Evolutionary conservation across 2,113 vertebrate species (phyloP), one percentile per base, ranked within the genome.

Genomic region (Malaclemys terrapin): DNA sequence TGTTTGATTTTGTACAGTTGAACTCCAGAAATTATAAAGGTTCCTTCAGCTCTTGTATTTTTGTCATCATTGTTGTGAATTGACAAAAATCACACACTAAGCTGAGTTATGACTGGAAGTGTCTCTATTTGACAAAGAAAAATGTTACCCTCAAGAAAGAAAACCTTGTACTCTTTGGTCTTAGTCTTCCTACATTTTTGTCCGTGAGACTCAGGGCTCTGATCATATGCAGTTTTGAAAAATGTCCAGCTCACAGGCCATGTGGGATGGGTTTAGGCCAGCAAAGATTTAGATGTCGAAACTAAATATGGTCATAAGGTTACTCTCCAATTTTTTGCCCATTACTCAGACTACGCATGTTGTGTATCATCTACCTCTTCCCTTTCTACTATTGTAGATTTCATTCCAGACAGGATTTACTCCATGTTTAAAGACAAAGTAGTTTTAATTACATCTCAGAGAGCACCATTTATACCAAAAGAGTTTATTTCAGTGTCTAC

Each of bases 201-300:
- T 96, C 96, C 97, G 91, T 25, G 35, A 98, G 98, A 98, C 96
- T 98, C 98, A 98, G 88, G 96, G 90, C 82, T 85, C 88, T 93
- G 92, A 94, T 96, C 95, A 94, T 93, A 79, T 95, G 94, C 94
- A 97, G 93, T 42, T 96, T 96, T 38, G 45, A 95, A 98, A 98
- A 97, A 95, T 84, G 87, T 98, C 95, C 83, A 91, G 87, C 97
- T 97, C 89, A 87, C 93, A 97, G 96, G 96, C 12, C 91, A 47
- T 96, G 95, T 47, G 1, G 96, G 93, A 95, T 85, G 94, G 94
- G 8, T 47, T 75, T 93, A 91, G 97, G 95, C 88, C 80, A 50
- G 96, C 96, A 95, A 94, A 97, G 95, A 97, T 98, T 97, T 95
- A 97, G 91, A 95, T 97, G 95, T 91, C 90, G 65, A 88, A 96